These are phyloP conservation scores for Coilia nasus DNA, from an alignment of 2,797 vertebrate genomes.

Conservation along the genomic window DNA sequence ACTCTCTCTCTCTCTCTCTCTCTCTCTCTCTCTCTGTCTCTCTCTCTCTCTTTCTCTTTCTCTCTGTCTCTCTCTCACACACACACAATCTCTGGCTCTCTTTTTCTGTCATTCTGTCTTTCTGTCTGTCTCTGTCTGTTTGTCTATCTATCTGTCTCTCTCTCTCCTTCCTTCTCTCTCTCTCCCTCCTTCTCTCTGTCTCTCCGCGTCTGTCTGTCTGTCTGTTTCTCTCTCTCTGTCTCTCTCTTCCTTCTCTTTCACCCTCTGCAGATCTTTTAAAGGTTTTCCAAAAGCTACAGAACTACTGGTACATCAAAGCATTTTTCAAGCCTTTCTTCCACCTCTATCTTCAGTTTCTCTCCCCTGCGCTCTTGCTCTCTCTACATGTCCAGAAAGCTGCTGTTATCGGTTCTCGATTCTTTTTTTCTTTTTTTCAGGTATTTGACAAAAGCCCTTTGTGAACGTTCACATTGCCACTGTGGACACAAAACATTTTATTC, in stretches of 20 bases:
- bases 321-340: background rate
- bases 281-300: background rate
- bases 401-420: background rate
- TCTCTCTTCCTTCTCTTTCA: too few species aligned
- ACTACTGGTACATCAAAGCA: background rate
- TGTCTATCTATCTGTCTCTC: too few species aligned
- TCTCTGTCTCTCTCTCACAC: too few species aligned
- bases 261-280: background rate
- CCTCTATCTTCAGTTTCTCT: background rate
- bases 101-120: too few species aligned
- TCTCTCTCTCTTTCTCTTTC: background rate
- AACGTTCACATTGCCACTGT: background rate
- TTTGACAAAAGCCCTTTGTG: slow-evolving; percentile 8
- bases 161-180: too few species aligned
- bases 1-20: background rate
- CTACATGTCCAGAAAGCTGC: background rate
- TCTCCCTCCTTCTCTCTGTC: too few species aligned
- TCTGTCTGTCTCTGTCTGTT: too few species aligned
- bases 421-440: background rate
- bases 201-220: background rate
- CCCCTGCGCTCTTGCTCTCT: background rate
- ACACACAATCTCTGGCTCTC: too few species aligned
- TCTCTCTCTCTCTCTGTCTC: slow-evolving; percentile 1
- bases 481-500: background rate
- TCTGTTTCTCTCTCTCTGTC: too few species aligned